Evolutionary conservation across 2,888 invertebrate species (phyloP).

Genomic region (Furcula furcula): DNA sequence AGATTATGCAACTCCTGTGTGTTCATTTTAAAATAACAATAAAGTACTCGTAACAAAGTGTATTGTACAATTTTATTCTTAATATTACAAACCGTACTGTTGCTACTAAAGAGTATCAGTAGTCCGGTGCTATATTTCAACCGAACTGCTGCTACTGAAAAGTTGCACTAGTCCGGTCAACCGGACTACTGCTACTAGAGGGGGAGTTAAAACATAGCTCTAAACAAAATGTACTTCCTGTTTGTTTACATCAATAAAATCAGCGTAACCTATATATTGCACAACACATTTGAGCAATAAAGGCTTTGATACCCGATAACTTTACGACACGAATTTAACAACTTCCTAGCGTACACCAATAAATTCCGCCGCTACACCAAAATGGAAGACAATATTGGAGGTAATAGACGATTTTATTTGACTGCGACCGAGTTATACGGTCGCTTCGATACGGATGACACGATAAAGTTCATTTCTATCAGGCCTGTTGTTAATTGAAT

Average conservation of each 20-base stretch:
- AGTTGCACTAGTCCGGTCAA: no score
- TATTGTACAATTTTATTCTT: no score
- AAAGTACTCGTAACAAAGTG: no score
- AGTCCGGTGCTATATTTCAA: no score
- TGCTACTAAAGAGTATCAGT: no score
- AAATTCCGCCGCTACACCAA: conserved; percentile 15
- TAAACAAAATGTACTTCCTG: not conserved
- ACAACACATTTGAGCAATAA: conserved; percentile 23
- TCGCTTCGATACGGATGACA: not conserved
- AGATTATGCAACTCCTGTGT: no score
- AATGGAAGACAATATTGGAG: conserved; percentile 17
- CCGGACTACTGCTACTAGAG: no score
- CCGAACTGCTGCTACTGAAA: no score
- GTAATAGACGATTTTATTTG: conserved; percentile 4
- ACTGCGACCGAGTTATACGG: not conserved
- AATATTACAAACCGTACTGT: no score
- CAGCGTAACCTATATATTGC: conserved; percentile 11
- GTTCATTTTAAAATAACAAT: no score
- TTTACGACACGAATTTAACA: conserved; percentile 35
- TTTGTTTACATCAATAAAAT: conserved; percentile 1
- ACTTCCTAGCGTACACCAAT: conserved; percentile 31
- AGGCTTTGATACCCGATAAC: conserved; percentile 35
- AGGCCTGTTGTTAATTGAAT: no score
- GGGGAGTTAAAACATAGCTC: no score
- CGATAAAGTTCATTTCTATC: not conserved